Evolutionary conservation across 35 echinoderm and acorn worm genomes (phyloP).

Genomic region (Apostichopus japonicus): DNA sequence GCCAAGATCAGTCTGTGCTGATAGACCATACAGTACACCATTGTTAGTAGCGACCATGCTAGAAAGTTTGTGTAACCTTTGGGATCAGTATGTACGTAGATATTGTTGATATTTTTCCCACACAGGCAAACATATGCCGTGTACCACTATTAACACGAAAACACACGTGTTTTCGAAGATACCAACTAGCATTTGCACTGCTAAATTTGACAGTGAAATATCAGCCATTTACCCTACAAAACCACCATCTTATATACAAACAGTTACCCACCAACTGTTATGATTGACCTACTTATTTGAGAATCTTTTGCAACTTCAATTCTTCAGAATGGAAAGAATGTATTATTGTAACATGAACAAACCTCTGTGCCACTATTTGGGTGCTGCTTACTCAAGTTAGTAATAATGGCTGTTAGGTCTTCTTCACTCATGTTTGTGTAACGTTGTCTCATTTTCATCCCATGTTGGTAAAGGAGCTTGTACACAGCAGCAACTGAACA

Average conservation of each 20-base stretch:
- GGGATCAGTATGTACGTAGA: too few species aligned
- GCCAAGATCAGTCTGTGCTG: too few species aligned
- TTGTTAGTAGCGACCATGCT: too few species aligned
- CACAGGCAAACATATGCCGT: too few species aligned
- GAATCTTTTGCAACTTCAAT: too few species aligned
- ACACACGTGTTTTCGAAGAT: not conserved
- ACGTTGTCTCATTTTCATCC: conserved; percentile 10
- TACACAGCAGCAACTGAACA: conserved; percentile 13
- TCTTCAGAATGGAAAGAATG: too few species aligned
- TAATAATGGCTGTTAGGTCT: not conserved
- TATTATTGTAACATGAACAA: not conserved
- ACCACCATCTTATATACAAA: not conserved
- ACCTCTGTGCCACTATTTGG: conserved; percentile 42
- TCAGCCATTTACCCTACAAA: not conserved
- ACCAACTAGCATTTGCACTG: not conserved
- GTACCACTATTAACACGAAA: too few species aligned
- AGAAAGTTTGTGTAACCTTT: too few species aligned
- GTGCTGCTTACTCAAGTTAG: not conserved
- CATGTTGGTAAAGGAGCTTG: not conserved
- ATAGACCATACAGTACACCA: too few species aligned
- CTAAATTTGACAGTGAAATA: too few species aligned
- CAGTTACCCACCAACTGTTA: not conserved
- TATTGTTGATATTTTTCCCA: not conserved
- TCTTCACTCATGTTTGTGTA: conserved; percentile 27
- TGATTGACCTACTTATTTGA: not conserved